Evolutionary conservation across 2,113 vertebrate genomes (phyloP).

Genomic region (Pelobates fuscus): DNA sequence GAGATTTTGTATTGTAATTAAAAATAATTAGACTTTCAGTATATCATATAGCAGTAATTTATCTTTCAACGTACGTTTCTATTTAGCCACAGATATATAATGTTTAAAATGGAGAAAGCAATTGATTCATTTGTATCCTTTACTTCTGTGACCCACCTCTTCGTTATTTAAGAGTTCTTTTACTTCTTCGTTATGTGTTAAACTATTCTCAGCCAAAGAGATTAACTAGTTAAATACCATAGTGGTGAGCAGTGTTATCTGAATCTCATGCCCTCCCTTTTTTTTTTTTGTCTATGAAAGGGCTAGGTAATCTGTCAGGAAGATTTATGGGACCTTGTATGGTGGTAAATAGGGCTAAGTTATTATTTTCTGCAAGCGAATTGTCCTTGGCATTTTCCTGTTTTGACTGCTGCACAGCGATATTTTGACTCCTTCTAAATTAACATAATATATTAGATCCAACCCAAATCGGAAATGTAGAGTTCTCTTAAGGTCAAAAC

Average conservation of each 20-base stretch:
- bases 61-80: constrained; percentile 33
- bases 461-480: neutral
- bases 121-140: constrained; percentile 1
- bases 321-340: constrained; percentile 17
- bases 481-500: neutral
- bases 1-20: constrained; percentile 46
- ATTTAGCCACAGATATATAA: constrained; percentile 6
- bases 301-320: constrained; percentile 12
- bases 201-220: constrained; percentile 28
- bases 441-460: constrained; percentile 14
- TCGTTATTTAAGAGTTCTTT: constrained; percentile 37
- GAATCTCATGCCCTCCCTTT: too few relatives aligned
- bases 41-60: constrained; percentile 50
- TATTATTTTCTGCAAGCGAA: constrained; percentile 5
- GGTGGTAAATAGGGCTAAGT: neutral
- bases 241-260: neutral
- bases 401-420: constrained; percentile 11
- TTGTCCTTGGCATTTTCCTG: constrained; percentile 45
- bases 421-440: constrained; percentile 25
- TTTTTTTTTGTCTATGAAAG: neutral
- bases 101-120: constrained; percentile 5
- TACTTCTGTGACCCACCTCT: constrained; percentile 5
- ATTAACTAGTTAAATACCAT: neutral
- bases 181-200: constrained; percentile 5
- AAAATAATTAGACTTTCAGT: constrained; percentile 31